phyloP scores from a whole-genome alignment of 2,888 invertebrate genomes.

The Lottia gigantea region DNA sequence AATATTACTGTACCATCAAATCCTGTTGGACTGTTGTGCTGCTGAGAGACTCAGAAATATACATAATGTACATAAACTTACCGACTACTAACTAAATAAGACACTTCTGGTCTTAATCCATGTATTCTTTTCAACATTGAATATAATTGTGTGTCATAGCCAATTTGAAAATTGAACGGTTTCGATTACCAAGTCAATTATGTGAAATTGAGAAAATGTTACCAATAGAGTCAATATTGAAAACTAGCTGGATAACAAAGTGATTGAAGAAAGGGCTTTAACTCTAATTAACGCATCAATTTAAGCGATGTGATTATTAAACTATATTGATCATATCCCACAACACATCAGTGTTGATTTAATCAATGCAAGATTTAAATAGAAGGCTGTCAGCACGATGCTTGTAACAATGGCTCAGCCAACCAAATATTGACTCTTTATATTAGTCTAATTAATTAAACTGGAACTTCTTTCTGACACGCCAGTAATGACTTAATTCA shows the following conservation, averaged over 20 bases:
- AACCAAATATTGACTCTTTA: constrained; percentile 25
- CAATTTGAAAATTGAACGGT: too few relatives aligned
- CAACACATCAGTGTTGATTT: constrained; percentile 12
- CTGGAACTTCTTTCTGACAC: constrained; percentile 24
- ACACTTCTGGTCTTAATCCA: too few relatives aligned
- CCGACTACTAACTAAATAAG: too few relatives aligned
- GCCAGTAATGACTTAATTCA: constrained; percentile 25
- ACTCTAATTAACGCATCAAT: constrained; percentile 11
- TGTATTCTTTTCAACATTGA: too few relatives aligned
- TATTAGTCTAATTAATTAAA: constrained; percentile 28
- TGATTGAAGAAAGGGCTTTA: constrained; percentile 2
- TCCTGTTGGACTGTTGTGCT: too few relatives aligned
- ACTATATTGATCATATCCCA: constrained; percentile 7
- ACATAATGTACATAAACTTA: too few relatives aligned
- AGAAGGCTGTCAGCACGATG: constrained; percentile 18
- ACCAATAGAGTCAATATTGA: too few relatives aligned
- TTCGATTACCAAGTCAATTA: too few relatives aligned
- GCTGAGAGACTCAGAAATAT: too few relatives aligned
- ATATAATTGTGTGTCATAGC: too few relatives aligned
- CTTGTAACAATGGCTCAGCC: constrained; percentile 20
- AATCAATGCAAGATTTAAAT: constrained; percentile 19
- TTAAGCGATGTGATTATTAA: constrained; percentile 2
- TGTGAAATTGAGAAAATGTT: too few relatives aligned
- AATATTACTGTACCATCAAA: too few relatives aligned
- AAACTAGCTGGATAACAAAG: constrained; percentile 1